Evolutionary conservation across 2,113 vertebrate species (phyloP).

Genomic region (Panthera leo): DNA sequence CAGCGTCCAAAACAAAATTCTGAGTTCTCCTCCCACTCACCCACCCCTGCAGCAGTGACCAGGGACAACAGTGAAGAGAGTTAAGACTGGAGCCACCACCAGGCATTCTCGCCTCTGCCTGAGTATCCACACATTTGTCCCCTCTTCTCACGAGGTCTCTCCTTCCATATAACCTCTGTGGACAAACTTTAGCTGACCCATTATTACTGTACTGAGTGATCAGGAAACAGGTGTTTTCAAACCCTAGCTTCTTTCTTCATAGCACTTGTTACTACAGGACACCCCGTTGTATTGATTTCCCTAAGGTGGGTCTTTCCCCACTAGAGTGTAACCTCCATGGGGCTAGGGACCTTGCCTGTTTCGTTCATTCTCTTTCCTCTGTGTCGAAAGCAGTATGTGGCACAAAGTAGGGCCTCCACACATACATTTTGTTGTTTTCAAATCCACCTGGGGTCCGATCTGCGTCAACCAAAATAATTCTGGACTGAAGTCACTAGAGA

Average conservation of each 20-base stretch:
- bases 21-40: background rate
- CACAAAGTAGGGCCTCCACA: background rate
- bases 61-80: accelerated
- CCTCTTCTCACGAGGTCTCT: background rate
- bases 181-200: background rate
- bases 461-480: background rate
- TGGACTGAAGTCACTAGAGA: background rate
- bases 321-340: background rate
- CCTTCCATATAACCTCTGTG: background rate
- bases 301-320: background rate
- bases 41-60: background rate
- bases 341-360: background rate
- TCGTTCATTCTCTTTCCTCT: background rate
- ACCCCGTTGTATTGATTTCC: background rate
- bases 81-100: background rate
- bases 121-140: background rate
- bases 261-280: background rate
- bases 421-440: background rate
- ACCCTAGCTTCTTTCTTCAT: background rate
- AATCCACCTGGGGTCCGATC: background rate
- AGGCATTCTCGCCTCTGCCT: background rate
- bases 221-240: background rate
- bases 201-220: too few relatives aligned
- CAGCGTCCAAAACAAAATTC: background rate
- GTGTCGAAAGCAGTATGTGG: background rate